Evolutionary conservation across 2,888 invertebrate species (phyloP), one percentile per base, ranked within the genome.

Genomic region (Mycalesis mineus): DNA sequence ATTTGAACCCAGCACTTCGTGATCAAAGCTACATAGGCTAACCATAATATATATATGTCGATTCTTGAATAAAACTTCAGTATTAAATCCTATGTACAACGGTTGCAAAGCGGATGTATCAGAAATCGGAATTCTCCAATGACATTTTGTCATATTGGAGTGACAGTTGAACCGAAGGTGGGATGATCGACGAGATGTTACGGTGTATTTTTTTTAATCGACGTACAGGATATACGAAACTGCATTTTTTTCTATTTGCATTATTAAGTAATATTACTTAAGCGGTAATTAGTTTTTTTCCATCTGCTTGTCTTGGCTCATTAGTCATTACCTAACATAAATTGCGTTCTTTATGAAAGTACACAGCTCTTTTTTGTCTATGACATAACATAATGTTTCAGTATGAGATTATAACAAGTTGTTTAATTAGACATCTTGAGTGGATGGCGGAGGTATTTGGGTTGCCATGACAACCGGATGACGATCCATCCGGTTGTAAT

Each of bases 381-480:
- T 42, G 13, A 28, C 22, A 45, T 45, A 15, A 33, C 33, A 33
- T 33, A 14, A 47, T 31, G 11, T 47, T 47, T 15, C 14, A 11
- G 15, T 33, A 15, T 13, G 14, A 33, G 47, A 47, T 47, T 47
- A 8, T 47, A 17, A 47, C 37, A 49, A 49, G 49, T 28, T 48
- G 28, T 49, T 49, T 49, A 49, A 49, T 49, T 39, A 49, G 13
- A 36, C 49, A 39, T 49, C 33, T 33, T 8, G 31, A 47, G 14
- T 49, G 37, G 37, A 49, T 13, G 49, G 28, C 13, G 8, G 37
- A 7, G 51, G 51, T 41, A 51, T 51, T 51, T 51, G 31, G 51
- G 51, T 51, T 51, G 51, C 40, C 29, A 51, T 51, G 51, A 51
- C 51, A 51, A 51, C 51, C 51, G 51, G 51, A 51, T 51, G 31